Evolutionary conservation across 1,140 invertebrate genomes (phyloP), one percentile per base, ranked within the genome.

Genomic region (Sitophilus oryzae): DNA sequence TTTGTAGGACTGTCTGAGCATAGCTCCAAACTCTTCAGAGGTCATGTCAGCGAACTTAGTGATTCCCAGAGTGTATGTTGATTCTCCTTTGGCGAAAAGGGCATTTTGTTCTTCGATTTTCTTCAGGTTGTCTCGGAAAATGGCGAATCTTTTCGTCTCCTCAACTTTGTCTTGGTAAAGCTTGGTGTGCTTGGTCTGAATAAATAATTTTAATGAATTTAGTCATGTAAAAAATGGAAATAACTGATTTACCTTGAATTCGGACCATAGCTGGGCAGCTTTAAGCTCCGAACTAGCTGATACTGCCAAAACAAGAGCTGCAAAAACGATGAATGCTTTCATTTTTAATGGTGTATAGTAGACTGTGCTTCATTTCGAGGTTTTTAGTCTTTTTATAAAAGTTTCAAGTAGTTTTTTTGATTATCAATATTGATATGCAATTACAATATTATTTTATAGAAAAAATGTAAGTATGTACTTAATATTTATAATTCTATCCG

Each of bases 61-160:
- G 18, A 54, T 19, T 14, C 44, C 35, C 43, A 47, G 25, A 9
- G 18, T 18, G 19, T 23, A 54, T 1, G 52, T 47, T 38, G 34
- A 42, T 47, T 35, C 19, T 20, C 52, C 52, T 3, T 19, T 22
- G 36, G 8, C 4, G 19, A 16, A 54, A 9, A 11, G 25, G 19
- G 22, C 36, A 37, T 54, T 54, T n/a, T 54, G 52, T 47, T 42
- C 30, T 44, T 56, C 47, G 6, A 56, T 34, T n/a, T 41, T 34
- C 42, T 25, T 11, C 15, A 51, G 30, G 11, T 51, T 56, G 9
- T 22, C 11, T 42, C 15, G n/a, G 21, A 44, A 42, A 14, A 30
- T 3, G 5, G 4, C 20, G 8, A 19, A 22, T 21, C 2, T 19
- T 43, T 43, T 15, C 16, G 6, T 21, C 21, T 19, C 9, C 19